phyloP scores from a whole-genome alignment of 2,888 invertebrate genomes.

The Drymonia ruficornis region DNA sequence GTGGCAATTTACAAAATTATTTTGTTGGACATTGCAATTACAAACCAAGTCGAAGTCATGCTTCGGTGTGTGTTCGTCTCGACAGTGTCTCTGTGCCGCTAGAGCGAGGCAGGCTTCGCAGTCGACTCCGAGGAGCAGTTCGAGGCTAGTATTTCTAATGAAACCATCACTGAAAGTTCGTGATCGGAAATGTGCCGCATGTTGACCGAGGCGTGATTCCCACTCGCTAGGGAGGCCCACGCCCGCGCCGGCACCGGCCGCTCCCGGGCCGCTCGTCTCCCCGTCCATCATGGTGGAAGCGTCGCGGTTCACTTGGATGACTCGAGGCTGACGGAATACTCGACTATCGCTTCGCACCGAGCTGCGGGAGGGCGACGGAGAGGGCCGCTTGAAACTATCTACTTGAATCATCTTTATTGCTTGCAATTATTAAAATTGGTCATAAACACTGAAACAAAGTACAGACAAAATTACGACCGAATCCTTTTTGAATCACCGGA shows the following conservation, averaged over 20 bases:
- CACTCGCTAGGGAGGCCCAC: constrained; percentile 48
- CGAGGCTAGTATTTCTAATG: constrained; percentile 78
- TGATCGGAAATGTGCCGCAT: constrained; percentile 72
- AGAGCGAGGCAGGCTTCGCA: constrained; percentile 80
- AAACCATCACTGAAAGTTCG: constrained; percentile 82
- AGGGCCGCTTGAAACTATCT: constrained; percentile 74
- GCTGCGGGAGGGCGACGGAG: constrained; percentile 78
- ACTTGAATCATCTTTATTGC: constrained; percentile 70
- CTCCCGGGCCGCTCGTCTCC: constrained; percentile 50
- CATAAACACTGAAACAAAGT: constrained; percentile 27
- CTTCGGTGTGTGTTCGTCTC: constrained; percentile 71
- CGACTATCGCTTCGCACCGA: constrained; percentile 77
- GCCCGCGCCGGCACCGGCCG: constrained; percentile 35
- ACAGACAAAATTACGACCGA: background rate
- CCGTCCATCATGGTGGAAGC: constrained; percentile 81
- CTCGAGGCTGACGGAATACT: constrained; percentile 74
- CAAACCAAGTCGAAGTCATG: constrained; percentile 77
- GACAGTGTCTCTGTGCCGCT: constrained; percentile 71
- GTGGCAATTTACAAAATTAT: constrained; percentile 72
- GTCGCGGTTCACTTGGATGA: constrained; percentile 80
- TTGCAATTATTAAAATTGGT: constrained; percentile 22
- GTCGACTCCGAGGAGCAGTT: constrained; percentile 78
- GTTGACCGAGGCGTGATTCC: constrained; percentile 59
- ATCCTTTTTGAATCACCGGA: background rate
- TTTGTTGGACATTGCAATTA: constrained; percentile 77